Evolutionary conservation across 2,113 vertebrate species (phyloP).

Genomic region (Physeter macrocephalus): DNA sequence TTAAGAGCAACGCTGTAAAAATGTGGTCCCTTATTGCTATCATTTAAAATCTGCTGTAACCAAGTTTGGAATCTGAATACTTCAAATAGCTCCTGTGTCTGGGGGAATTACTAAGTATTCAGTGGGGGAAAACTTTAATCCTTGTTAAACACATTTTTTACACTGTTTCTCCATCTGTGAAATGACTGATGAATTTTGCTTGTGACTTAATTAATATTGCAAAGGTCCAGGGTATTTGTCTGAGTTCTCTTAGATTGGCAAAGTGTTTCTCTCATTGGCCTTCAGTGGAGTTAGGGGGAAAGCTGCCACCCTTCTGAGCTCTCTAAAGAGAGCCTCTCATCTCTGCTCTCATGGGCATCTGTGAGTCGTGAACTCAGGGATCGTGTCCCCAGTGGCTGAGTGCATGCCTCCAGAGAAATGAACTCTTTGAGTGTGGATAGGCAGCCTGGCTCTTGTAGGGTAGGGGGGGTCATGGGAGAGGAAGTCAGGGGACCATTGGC

Average conservation of each 20-base stretch:
- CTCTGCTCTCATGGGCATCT: neutral
- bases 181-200: neutral
- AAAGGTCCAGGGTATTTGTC: neutral
- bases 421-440: neutral
- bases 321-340: neutral
- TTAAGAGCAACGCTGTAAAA: neutral
- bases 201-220: neutral
- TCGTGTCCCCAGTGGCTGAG: neutral
- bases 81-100: neutral
- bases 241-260: neutral
- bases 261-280: neutral
- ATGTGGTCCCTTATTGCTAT: neutral
- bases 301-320: neutral
- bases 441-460: neutral
- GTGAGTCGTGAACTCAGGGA: no score
- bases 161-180: slow-evolving; percentile 6
- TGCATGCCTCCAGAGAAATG: neutral
- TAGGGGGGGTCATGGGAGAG: accelerated
- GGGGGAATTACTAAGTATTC: neutral
- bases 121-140: neutral
- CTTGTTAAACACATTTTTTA: neutral
- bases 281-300: neutral
- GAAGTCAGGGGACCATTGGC: neutral
- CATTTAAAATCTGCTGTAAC: neutral
- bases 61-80: neutral